Percentiles rank a stretch among this genome's conserved stretches.
These are phyloP conservation scores for Gryllus bimaculatus DNA, from an alignment of 1,140 invertebrate species.

Conservation along the genomic window DNA sequence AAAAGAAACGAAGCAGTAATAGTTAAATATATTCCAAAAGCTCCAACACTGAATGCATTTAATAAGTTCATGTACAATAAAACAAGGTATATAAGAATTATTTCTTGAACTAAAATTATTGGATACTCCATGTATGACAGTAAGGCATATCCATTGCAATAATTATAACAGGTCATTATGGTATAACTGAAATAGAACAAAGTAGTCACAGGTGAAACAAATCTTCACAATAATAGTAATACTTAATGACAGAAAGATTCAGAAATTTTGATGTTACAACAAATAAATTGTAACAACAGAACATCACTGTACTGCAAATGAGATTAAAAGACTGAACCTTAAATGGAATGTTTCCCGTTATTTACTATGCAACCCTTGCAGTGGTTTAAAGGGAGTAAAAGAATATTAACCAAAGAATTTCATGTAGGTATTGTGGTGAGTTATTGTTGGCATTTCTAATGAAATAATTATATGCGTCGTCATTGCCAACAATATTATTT, in stretches of 20 bases:
- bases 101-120: slow-evolving; percentile 55
- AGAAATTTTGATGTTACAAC: neutral
- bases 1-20: slow-evolving; percentile 38
- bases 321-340: too few species aligned
- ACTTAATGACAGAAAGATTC: neutral
- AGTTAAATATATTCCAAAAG: slow-evolving; percentile 39
- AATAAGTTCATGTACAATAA: slow-evolving; percentile 47
- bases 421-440: too few species aligned
- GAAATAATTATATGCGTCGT: too few species aligned
- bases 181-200: slow-evolving; percentile 50
- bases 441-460: too few species aligned
- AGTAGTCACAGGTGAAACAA: neutral
- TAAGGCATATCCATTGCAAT: slow-evolving; percentile 52
- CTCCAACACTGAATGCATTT: slow-evolving; percentile 33
- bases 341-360: neutral
- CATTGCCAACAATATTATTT: too few species aligned
- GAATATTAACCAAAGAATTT: too few species aligned
- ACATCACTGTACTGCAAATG: neutral
- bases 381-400: too few species aligned
- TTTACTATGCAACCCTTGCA: too few species aligned
- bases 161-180: slow-evolving; percentile 60
- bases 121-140: slow-evolving; percentile 64
- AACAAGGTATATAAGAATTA: slow-evolving; percentile 52
- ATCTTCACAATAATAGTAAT: neutral
- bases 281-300: neutral